Conservation (phyloP, 2,797 vertebrate genomes). For the Hydrolagus colliei region DNA sequence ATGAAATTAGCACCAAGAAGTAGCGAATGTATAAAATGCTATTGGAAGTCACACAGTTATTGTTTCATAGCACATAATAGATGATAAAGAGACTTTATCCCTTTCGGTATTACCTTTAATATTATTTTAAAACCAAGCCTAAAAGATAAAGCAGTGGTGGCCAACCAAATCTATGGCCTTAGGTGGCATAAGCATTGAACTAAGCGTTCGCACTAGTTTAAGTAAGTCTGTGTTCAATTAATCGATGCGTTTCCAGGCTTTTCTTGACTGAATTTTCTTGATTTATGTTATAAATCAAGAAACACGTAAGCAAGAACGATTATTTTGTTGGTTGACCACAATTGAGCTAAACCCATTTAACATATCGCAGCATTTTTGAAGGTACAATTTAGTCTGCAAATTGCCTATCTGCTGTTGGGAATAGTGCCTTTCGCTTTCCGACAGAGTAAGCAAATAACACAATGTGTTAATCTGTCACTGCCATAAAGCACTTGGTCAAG, state of each 20-base stretch:
- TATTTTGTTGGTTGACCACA: not conserved
- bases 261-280: too few species aligned
- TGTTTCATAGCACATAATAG: slow-evolving; percentile 36
- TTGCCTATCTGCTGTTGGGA: not conserved
- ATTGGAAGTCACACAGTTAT: slow-evolving; percentile 37
- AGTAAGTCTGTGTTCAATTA: too few species aligned
- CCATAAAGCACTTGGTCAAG: too few species aligned
- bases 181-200: too few species aligned
- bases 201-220: too few species aligned
- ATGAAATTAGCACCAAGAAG: slow-evolving; percentile 42
- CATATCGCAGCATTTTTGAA: not conserved
- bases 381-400: not conserved
- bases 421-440: too few species aligned
- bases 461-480: not conserved
- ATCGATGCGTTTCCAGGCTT: too few species aligned
- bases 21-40: slow-evolving; percentile 45
- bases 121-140: not conserved
- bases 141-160: not conserved
- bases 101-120: slow-evolving; percentile 32
- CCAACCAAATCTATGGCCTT: too few species aligned
- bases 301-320: too few species aligned
- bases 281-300: too few species aligned
- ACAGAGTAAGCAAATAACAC: not conserved
- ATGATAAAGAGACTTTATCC: slow-evolving; percentile 50
- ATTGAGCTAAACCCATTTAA: not conserved